Evolutionary conservation across 2,888 invertebrate genomes (phyloP), one percentile per base, ranked within the genome.

Genomic region (Strigamia crassipes): DNA sequence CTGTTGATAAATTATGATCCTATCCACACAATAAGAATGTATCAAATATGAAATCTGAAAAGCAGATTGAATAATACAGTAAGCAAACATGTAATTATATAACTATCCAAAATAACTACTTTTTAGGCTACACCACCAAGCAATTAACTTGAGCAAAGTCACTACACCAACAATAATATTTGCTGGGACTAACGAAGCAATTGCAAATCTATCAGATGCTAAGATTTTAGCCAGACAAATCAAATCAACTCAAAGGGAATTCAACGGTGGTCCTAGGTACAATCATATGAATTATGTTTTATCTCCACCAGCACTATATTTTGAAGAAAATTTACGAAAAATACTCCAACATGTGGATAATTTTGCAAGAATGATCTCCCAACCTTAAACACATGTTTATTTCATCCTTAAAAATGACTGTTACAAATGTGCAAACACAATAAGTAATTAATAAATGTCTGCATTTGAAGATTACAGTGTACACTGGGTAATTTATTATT

Each of bases 371-470:
- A 46, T 46, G 42, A 13, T 46, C 6, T 34, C 34, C 34, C 34
- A 34, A 34, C 34, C 3, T 34, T 34, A 34, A n/a, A n/a, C n/a
- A n/a, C n/a, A 46, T 46, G 12, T 46, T 46, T 3, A 46, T 46
- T 12, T 46, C 15, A 46, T 4, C 42, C 42, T 41, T 46, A 15
- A 15, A 46, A 10, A 15, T 46, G 42, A 15, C 15, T 46, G 42
- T 41, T 41, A n/a, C n/a, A 46, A 10, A 12, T 46, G 42, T 15
- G 21, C 61, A 61, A 61, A 61, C 61, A 61, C 21, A 61, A 21
- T 61, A 18, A 61, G 61, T 61, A 15, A 61, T 61, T 61, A 61
- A 61, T 61, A 61, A 61, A 61, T 23, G 61, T 61, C 61, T 21
- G 61, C 61, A 61, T 46, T 61, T 61, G 23, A 10, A 61, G 61